Percentiles rank a stretch among this genome's conserved stretches.
Conservation (phyloP, 2,113 vertebrate species). For the Chiloscyllium plagiosum region DNA sequence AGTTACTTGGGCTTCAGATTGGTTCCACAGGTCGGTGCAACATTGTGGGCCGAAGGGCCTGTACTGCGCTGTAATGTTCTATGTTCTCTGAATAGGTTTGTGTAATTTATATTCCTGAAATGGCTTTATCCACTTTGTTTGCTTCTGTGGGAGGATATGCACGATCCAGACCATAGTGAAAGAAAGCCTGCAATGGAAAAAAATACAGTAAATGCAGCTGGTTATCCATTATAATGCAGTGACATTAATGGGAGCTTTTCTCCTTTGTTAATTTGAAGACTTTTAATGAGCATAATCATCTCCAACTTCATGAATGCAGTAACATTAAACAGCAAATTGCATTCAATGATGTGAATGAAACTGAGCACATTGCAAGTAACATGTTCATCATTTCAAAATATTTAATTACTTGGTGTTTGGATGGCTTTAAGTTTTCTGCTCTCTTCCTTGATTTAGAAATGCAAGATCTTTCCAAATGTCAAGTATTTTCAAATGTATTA, state of each 20-base stretch:
- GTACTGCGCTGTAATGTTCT: no score
- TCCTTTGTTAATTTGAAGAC: not conserved
- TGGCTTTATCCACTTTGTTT: not conserved
- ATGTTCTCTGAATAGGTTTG: no score
- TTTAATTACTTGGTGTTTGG: not conserved
- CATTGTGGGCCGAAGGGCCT: no score
- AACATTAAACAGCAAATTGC: not conserved
- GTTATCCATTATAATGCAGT: not conserved
- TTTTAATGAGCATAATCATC: not conserved
- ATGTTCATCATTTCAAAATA: not conserved
- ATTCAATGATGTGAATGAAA: not conserved
- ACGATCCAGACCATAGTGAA: not conserved
- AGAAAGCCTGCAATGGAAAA: not conserved
- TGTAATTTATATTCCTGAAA: not conserved
- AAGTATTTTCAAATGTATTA: not conserved
- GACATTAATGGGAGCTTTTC: not conserved
- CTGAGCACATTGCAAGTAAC: not conserved
- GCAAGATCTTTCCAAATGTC: not conserved
- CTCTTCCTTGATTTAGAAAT: not conserved
- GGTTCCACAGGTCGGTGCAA: no score
- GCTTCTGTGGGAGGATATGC: not conserved
- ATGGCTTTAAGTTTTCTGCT: not conserved
- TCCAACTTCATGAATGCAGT: not conserved
- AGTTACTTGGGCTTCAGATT: no score
- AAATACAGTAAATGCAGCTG: not conserved